A percentile compares a stretch with the other conserved stretches of the same genome.
phyloP scores from a whole-genome alignment of 2,113 vertebrate species.

The Syngnathus scovelli region DNA sequence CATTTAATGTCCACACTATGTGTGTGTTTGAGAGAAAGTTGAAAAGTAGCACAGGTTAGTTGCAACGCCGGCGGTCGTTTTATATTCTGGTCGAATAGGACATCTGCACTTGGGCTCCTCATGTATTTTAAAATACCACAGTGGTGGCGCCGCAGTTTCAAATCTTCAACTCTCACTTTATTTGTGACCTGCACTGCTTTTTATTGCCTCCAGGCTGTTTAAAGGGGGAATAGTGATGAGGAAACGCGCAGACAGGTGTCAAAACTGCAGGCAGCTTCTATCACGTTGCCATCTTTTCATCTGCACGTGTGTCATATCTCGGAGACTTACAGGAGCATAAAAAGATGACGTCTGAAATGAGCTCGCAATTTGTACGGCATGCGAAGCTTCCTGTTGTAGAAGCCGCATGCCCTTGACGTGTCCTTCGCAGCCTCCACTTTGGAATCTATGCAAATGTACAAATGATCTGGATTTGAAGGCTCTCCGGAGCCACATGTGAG shows the following conservation, averaged over 20 bases:
- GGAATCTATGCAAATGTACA: conserved; percentile 12
- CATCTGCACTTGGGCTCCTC: conserved; percentile 33
- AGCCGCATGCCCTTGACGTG: conserved; percentile 65
- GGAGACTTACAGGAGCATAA: background rate
- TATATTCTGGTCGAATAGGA: conserved; percentile 40
- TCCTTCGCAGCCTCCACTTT: conserved; percentile 60
- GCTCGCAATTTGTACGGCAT: background rate
- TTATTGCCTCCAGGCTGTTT: conserved; percentile 25
- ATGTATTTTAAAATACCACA: conserved; percentile 40
- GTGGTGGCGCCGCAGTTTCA: conserved; percentile 10
- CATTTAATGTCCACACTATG: conserved; percentile 14
- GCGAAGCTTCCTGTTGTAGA: background rate
- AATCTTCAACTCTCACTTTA: conserved; percentile 26
- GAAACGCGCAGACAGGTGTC: background rate
- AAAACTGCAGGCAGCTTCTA: conserved; percentile 11
- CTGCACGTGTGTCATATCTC: background rate
- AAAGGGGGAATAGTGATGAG: conserved; percentile 2
- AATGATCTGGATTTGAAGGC: conserved; percentile 4
- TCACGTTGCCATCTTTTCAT: conserved; percentile 4
- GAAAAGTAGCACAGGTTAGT: conserved; percentile 6
- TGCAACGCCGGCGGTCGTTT: conserved; percentile 37
- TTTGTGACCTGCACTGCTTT: background rate
- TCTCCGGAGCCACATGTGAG: conserved; percentile 7
- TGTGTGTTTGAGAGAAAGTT: conserved; percentile 3
- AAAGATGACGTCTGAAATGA: background rate